Conservation (phyloP, 37 sponge, comb jelly and placozoan genomes). For the Beroe forskalii region DNA sequence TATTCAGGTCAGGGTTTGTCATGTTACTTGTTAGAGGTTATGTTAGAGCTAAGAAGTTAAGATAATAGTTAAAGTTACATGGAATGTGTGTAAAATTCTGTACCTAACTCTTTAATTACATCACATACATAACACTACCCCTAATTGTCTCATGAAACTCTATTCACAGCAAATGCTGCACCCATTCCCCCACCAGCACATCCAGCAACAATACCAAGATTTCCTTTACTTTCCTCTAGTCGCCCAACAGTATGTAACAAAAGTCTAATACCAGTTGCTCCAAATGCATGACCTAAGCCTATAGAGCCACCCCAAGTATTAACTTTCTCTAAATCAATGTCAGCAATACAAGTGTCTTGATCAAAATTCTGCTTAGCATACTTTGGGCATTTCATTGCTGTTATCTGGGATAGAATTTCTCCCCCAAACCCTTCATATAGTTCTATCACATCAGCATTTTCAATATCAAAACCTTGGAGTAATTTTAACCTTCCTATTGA, state of each 20-base stretch:
- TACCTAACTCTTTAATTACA: no score
- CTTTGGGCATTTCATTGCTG: slow-evolving; percentile 10
- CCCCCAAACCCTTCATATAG: slow-evolving; percentile 62
- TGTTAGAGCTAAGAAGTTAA: no score
- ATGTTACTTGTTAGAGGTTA: no score
- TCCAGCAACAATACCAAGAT: slow-evolving; percentile 5
- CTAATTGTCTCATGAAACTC: no score
- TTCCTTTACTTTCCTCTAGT: slow-evolving; percentile 11
- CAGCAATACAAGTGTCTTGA: slow-evolving; percentile 20
- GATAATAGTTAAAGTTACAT: no score
- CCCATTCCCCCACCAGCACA: slow-evolving; percentile 62
- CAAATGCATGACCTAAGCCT: slow-evolving; percentile 48
- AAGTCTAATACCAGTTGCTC: slow-evolving; percentile 54
- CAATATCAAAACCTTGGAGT: neutral
- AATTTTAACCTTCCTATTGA: neutral
- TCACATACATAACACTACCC: no score
- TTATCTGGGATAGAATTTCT: slow-evolving; percentile 19
- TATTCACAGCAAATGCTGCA: slow-evolving; percentile 25
- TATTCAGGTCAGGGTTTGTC: no score
- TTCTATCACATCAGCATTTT: slow-evolving; percentile 9
- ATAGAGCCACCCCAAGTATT: slow-evolving; percentile 49
- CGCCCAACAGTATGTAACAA: slow-evolving; percentile 17
- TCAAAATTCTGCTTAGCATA: neutral
- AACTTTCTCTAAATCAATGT: neutral
- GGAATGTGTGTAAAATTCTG: no score